Evolutionary conservation across 2,888 invertebrate genomes (phyloP), one percentile per base, ranked within the genome.

Genomic region (Lasioglossum calceatum): DNA sequence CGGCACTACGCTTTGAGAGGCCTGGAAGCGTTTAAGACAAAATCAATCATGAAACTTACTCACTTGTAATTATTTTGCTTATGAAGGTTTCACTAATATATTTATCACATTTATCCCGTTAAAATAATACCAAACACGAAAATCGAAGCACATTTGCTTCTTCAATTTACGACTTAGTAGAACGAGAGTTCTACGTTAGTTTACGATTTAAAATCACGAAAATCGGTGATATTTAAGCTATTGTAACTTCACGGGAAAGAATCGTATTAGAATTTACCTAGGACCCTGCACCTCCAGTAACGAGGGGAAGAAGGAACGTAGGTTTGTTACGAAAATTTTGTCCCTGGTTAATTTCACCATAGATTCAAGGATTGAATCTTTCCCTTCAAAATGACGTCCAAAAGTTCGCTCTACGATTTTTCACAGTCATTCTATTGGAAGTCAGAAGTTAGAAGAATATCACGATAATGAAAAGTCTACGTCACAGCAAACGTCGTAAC

Each of bases 1-100:
- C 3, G 4, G 4, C 4, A 12, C n/a, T n/a, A 1, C 58, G 4
- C n/a, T n/a, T n/a, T n/a, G 0, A 23, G 5, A 19, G 3, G 8
- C 23, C 8, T n/a, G 8, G n/a, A 3, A n/a, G 3, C 54, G 54
- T 54, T n/a, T n/a, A 10, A n/a, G 23, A 10, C 54, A n/a, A n/a
- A 54, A 10, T n/a, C 8, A n/a, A n/a, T n/a, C 54, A 3, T 54
- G 54, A 54, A 54, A 54, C n/a, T 10, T 54, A 10, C 23, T 23
- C 8, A 19, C 10, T n/a, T 10, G 8, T 54, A 54, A 23, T 23
- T n/a, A 1, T 8, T 54, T 54, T 10, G 8, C 19, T 54, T 10
- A 54, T 1, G 23, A 23, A 10, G 8, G 8, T 23, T 54, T 54
- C 54, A 8, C 2, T 8, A 54, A 54, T 8, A 54, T 23, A 23